Evolutionary conservation across 64 coral and sea anemone genomes (phyloP), one percentile per base, ranked within the genome.

Genomic region (Stichodactyla helianthus): DNA sequence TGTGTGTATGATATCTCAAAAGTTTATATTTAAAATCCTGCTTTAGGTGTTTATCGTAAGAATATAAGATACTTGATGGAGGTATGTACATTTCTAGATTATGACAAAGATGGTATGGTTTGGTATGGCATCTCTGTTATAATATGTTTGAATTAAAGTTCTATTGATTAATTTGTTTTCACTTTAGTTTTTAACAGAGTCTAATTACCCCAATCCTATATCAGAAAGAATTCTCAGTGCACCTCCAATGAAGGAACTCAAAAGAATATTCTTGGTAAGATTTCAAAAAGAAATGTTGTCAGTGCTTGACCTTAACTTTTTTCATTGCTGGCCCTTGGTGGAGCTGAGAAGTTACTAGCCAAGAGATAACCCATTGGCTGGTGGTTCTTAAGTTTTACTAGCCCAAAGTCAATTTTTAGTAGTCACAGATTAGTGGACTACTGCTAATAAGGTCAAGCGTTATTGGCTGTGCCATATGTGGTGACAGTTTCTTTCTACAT

Each of bases 171-270:
- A 61, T 64, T 63, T 0, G 0, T 61, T 25, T 86, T 74, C 26
- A 59, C 55, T 79, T 23, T 71, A 95, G 94, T 95, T 95, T 80
- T 89, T 95, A 14, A 95, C 94, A 92, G 90, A 95, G 63, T 95
- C 82, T 2, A 86, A 95, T 53, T 95, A 95, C 55, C 94, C 94
- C 50, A 90, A 95, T 60, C 90, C 83, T 54, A 95, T 95, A 50
- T 95, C 94, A 19, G 85, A 91, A 82, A 92, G 94, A 63, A 92
- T 95, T 17, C 88, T 95, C 18, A 95, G 94, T 92, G 94, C 94
- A 17, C 94, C 94, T 4, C 88, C 90, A 22, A 95, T 92, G 91
- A 95, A 95, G 67, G 94, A 95, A 79, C 92, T 95, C 54, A 79
- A 86, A 25, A 92, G 84, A 55, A 92, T 95, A 53, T 95, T 92